Conservation (phyloP, 2,113 vertebrate species). For the Passer domesticus region DNA sequence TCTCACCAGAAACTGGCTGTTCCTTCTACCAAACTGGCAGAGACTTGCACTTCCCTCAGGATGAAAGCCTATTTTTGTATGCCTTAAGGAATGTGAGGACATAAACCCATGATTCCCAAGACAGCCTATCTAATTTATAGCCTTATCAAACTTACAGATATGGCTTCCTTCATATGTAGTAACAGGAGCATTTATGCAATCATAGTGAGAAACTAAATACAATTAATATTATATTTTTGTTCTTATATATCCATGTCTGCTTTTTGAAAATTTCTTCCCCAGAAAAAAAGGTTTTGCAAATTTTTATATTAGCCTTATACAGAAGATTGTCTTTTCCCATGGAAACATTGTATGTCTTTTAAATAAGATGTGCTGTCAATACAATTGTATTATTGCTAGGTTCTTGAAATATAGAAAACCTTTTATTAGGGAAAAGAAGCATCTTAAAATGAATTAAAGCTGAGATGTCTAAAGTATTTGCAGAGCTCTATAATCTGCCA, state of each 20-base stretch:
- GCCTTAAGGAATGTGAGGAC: background rate
- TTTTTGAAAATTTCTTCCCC: background rate
- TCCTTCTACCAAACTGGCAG: background rate
- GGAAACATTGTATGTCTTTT: background rate
- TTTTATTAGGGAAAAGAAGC: background rate
- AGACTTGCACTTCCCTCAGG: background rate
- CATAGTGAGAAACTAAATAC: background rate
- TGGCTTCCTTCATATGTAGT: background rate
- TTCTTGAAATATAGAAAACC: background rate
- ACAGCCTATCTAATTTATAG: background rate
- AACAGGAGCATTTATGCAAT: background rate
- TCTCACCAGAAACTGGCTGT: background rate
- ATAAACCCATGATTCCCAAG: background rate
- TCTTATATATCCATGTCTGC: background rate
- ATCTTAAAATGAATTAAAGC: background rate
- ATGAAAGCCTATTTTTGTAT: background rate
- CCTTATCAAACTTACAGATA: background rate
- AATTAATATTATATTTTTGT: background rate
- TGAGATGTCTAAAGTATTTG: background rate
- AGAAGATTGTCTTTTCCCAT: background rate
- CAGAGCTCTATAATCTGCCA: background rate
- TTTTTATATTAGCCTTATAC: background rate
- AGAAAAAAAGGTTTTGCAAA: background rate
- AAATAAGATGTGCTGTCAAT: background rate
- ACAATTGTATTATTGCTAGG: background rate